Evolutionary conservation across 2,888 invertebrate species (phyloP), one percentile per base, ranked within the genome.

Genomic region (Clanis bilineata): DNA sequence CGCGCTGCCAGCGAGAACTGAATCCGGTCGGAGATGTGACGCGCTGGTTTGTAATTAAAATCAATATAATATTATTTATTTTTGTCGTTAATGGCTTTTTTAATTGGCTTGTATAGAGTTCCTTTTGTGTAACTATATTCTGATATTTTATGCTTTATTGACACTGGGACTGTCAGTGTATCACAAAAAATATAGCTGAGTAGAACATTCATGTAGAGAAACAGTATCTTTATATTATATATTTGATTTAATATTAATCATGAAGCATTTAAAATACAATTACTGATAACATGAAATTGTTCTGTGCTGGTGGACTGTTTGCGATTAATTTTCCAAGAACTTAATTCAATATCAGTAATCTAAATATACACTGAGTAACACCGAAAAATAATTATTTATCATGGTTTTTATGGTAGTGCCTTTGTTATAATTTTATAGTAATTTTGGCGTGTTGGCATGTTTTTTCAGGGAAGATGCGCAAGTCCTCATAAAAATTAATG

Each of bases 1-100:
- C 36, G 36, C 32, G 64, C 69, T 28, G 67, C 69, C 72, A 68
- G 65, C 64, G 69, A 67, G 67, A 68, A 63, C 73, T 70, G 70
- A 73, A 78, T 72, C 78, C 69, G 76, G 74, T 68, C 62, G 61
- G 66, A 70, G 74, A 73, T 71, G 76, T 75, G 77, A 79, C 75
- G 71, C 65, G 69, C 70, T 80, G 65, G 71, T 82, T 83, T 82
- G 82, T 80, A 86, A 86, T 86, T 86, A 80, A 85, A 87, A 85
- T 83, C 74, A 77, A 79, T 79, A 76, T 78, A 74, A 72, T 68
- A 70, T 72, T 83, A 77, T 76, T 81, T 83, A 82, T 79, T 80
- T 71, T 76, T 68, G 65, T 74, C 70, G 71, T 78, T 80, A 80
- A 82, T 77, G 66, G 70, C 67, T 58, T 67, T 68, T 76, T 79